Evolutionary conservation across 2,797 vertebrate species (phyloP).

Genomic region (Galago senegalensis): DNA sequence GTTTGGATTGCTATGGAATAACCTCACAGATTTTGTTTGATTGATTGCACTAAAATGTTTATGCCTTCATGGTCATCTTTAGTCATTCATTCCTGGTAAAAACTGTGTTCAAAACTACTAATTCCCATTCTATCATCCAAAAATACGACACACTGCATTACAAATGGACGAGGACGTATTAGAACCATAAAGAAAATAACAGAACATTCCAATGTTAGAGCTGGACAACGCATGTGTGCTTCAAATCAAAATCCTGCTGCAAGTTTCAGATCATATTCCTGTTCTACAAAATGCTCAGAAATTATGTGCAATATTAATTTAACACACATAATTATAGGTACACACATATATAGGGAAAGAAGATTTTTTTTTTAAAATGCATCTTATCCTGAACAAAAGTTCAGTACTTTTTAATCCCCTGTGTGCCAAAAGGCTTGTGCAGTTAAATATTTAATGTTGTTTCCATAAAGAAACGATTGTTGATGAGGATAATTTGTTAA

Average conservation of each 20-base stretch:
- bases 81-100: conserved; percentile 74
- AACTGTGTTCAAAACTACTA: conserved; percentile 69
- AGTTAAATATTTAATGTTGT: conserved; percentile 36
- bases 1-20: conserved; percentile 62
- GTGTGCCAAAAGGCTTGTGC: background rate
- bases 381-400: conserved; percentile 62
- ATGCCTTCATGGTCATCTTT: conserved; percentile 84
- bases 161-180: conserved; percentile 80
- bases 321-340: conserved; percentile 82
- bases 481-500: background rate
- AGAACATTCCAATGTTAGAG: conserved; percentile 86
- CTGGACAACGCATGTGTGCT: conserved; percentile 83
- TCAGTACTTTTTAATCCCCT: background rate
- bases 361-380: background rate
- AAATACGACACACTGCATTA: conserved; percentile 79
- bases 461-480: conserved; percentile 48
- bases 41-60: conserved; percentile 81
- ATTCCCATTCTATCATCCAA: conserved; percentile 73
- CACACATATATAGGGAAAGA: conserved; percentile 81
- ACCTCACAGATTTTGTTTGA: conserved; percentile 72
- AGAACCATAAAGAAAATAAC: conserved; percentile 74
- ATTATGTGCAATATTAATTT: conserved; percentile 69
- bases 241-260: conserved; percentile 72
- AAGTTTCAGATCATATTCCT: conserved; percentile 35
- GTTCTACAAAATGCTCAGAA: conserved; percentile 50